Percentiles rank a stretch among this genome's conserved stretches.
Conservation (phyloP, 1,140 invertebrate species). For the Apocrypta bakeri region DNA sequence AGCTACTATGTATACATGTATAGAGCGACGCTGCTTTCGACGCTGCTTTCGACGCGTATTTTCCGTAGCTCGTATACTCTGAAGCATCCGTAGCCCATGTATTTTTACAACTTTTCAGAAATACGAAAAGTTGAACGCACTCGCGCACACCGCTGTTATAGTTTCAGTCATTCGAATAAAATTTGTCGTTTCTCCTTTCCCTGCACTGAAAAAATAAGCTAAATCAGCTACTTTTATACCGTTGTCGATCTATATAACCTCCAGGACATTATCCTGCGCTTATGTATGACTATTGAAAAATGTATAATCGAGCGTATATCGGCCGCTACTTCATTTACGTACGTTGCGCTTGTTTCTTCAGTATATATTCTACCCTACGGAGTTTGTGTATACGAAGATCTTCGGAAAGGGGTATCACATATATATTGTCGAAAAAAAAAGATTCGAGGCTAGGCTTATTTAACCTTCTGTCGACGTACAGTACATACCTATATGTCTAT, state of each 20-base stretch:
- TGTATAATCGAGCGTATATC: conserved; percentile 47
- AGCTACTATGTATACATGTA: too few relatives aligned
- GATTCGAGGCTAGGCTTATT: conserved; percentile 39
- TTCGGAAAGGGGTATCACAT: conserved; percentile 29
- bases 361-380: neutral
- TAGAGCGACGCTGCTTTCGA: neutral
- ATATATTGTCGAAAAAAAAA: neutral
- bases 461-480: conserved; percentile 26
- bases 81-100: neutral
- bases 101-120: conserved; percentile 27
- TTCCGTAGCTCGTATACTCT: neutral
- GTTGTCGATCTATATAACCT: neutral
- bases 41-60: conserved; percentile 10
- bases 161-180: neutral
- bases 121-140: neutral
- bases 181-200: neutral
- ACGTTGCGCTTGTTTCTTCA: conserved; percentile 14
- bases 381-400: neutral
- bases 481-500: neutral
- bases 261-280: neutral
- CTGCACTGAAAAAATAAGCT: neutral
- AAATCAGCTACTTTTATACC: neutral
- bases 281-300: neutral
- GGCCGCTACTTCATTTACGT: neutral
- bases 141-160: neutral